Conservation (phyloP, 37 sponge, comb jelly and placozoan genomes). For the Halisarca cf. caerulea region DNA sequence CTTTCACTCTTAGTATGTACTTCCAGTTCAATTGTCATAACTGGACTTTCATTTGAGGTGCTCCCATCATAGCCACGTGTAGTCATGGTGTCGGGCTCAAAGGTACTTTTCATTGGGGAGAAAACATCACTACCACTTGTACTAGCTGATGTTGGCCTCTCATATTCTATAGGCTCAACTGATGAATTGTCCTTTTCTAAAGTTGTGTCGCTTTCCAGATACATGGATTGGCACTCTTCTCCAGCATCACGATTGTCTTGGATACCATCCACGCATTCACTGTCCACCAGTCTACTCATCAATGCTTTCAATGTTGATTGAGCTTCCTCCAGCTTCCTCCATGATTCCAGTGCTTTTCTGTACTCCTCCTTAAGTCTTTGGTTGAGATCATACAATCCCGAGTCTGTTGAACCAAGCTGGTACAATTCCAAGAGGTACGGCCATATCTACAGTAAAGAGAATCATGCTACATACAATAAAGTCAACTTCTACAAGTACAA, state of each 20-base stretch:
- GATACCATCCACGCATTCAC: not conserved
- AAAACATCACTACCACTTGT: not conserved
- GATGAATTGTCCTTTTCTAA: not conserved
- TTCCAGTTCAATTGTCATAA: not conserved
- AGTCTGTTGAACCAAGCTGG: slow-evolving; percentile 1
- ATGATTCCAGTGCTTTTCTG: slow-evolving; percentile 9
- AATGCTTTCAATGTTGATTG: not conserved
- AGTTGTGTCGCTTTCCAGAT: not conserved
- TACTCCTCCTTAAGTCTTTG: not conserved
- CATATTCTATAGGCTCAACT: not conserved
- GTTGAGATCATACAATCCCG: slow-evolving; percentile 4
- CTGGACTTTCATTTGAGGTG: not conserved
- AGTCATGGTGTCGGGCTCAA: not conserved
- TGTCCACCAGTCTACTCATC: not conserved
- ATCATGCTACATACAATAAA: not conserved
- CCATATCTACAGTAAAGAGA: slow-evolving; percentile 69
- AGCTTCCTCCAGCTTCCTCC: slow-evolving; percentile 44
- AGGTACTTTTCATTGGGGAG: not conserved
- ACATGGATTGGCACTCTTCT: slow-evolving; percentile 10
- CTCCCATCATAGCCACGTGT: not conserved
- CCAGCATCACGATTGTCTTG: not conserved
- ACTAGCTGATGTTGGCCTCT: not conserved
- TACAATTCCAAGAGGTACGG: slow-evolving; percentile 74
- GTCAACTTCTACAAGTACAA: not conserved
- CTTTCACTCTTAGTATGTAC: not conserved